Evolutionary conservation across 35 echinoderm and acorn worm species (phyloP), one percentile per base, ranked within the genome.

Genomic region (Antedon bifida): DNA sequence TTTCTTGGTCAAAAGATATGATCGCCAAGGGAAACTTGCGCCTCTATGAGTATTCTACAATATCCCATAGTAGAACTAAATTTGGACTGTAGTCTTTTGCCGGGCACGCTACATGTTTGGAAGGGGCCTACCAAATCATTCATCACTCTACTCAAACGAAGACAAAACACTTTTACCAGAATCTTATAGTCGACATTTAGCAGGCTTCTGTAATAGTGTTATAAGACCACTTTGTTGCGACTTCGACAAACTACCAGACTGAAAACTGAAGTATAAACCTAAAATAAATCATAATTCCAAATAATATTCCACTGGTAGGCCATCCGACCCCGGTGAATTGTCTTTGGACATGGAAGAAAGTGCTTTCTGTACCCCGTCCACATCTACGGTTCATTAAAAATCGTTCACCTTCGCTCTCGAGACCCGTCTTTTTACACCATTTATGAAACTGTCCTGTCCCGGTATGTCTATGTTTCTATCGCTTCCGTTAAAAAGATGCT

Each of bases 111-210:
- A 79, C 84, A 82, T 35, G 80, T 78, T 79, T 86, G 89, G 21
- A 81, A 51, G 0, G 51, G 23, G 31, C 44, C 23, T n/a, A 86
- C 79, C 34, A 91, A 35, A 73, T 26, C 3, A 14, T 79, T 80
- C 74, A 86, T 83, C 30, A 78, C 79, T 42, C 32, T 78, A 23
- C 73, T 46, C 1, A 84, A 30, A 4, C 89, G 17, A 1, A 82
- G 44, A 77, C 44, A 29, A 31, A 86, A 33, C 16, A 36, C 14
- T 32, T 90, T 86, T 0, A 83, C 32, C 12, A 90, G 36, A 82
- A 90, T 90, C 76, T 85, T 90, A 73, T 86, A 86, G 77, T 90
- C 79, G 11, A 85, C 77, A 76, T 90, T 90, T 7, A 89, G 42
- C 21, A 89, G 21, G 21, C 46, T 82, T 88, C 12, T 46, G 79